phyloP scores from a whole-genome alignment of 2,797 vertebrate genomes.

The Glossophaga mutica region DNA sequence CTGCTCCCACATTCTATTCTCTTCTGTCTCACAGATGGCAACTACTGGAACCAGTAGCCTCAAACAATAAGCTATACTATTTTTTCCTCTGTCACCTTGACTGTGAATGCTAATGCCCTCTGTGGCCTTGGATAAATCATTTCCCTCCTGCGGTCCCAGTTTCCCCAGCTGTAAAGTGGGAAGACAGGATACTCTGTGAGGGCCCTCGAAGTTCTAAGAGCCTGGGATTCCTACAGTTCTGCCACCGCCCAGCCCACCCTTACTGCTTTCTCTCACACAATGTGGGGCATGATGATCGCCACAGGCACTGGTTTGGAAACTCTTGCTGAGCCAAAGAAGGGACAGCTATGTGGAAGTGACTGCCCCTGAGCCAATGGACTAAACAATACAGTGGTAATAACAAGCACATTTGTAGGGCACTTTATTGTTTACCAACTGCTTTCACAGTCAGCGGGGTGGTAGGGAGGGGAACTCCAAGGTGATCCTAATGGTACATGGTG shows the following conservation, averaged over 20 bases:
- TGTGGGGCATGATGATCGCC: not conserved
- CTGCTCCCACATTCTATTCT: not conserved
- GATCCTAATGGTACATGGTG: constrained; percentile 21
- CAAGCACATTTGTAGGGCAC: not conserved
- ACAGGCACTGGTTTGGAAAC: not conserved
- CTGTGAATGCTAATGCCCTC: not conserved
- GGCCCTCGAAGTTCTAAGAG: not conserved
- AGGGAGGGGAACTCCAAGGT: not conserved
- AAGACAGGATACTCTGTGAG: not conserved
- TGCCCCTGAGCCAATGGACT: not conserved
- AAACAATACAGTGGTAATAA: not conserved
- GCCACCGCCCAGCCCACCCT: not conserved
- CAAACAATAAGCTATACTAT: not conserved
- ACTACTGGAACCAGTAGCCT: not conserved
- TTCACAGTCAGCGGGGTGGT: constrained; percentile 9
- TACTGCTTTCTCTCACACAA: not conserved
- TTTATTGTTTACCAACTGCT: constrained; percentile 47
- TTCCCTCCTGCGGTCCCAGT: not conserved
- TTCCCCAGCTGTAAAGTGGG: not conserved
- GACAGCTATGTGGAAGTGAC: not conserved
- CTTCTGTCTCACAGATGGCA: not conserved
- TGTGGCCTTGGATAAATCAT: not conserved
- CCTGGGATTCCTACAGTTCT: not conserved
- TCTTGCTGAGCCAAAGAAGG: not conserved
- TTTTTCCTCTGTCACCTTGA: not conserved